These are phyloP conservation scores for Nothoprocta perdicaria DNA, from an alignment of 2,113 vertebrate species.

Conservation along the genomic window DNA sequence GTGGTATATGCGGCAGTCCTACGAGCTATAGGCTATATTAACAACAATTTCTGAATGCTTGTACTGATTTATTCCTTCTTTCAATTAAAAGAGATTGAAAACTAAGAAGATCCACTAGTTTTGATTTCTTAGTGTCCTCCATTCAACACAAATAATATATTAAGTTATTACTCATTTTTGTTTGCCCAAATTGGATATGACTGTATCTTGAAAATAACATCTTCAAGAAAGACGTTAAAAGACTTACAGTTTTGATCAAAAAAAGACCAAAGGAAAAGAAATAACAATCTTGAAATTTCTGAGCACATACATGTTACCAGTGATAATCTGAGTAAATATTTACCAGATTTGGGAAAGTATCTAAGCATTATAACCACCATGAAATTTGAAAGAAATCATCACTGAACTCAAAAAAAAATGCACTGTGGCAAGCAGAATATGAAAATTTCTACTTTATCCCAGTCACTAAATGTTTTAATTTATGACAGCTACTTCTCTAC, in stretches of 20 bases:
- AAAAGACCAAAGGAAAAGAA: constrained; percentile 68
- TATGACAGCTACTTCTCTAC: background rate
- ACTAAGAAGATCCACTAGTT: constrained; percentile 5
- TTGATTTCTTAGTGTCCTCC: constrained; percentile 43
- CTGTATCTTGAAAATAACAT: constrained; percentile 9
- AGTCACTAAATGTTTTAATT: background rate
- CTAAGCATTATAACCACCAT: constrained; percentile 17
- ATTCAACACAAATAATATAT: constrained; percentile 10
- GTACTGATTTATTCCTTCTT: background rate
- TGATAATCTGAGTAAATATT: constrained; percentile 25
- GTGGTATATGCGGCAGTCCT: background rate
- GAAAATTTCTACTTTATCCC: constrained; percentile 10
- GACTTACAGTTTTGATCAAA: constrained; percentile 66
- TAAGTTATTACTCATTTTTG: background rate
- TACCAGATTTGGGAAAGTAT: background rate
- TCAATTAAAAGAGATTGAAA: background rate
- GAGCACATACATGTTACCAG: constrained; percentile 67
- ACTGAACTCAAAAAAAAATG: background rate
- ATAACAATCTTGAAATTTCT: constrained; percentile 68
- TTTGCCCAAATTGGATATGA: background rate
- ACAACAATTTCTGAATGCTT: background rate
- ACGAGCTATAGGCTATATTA: background rate
- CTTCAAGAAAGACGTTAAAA: constrained; percentile 29
- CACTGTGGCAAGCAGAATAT: background rate
- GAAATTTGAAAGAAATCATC: constrained; percentile 13